phyloP scores from a whole-genome alignment of 1,140 invertebrate genomes.

The Lerema accius region DNA sequence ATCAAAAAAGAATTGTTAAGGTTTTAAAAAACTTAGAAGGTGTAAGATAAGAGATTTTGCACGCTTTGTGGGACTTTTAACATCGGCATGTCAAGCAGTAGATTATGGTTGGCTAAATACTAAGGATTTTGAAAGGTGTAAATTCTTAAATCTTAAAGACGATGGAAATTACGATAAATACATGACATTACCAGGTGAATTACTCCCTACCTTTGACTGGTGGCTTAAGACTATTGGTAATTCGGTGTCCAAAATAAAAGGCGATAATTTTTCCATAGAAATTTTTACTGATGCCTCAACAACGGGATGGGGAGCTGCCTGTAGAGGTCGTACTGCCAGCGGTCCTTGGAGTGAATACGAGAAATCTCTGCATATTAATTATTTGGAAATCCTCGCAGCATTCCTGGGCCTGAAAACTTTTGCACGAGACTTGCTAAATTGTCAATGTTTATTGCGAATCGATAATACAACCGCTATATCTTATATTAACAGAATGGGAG shows the following conservation, averaged over 20 bases:
- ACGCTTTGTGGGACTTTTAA: background rate
- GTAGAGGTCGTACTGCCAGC: background rate
- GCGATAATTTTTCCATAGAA: background rate
- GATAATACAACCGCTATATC: slow-evolving; percentile 11
- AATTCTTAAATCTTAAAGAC: background rate
- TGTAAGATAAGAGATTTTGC: background rate
- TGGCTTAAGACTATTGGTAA: background rate
- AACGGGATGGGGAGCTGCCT: no score
- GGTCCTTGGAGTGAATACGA: slow-evolving; percentile 1
- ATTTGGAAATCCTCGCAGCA: slow-evolving; percentile 6
- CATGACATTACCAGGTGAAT: background rate
- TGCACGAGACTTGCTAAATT: background rate
- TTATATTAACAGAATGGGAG: no score
- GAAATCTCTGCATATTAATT: background rate
- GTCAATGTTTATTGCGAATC: background rate
- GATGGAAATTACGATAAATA: background rate
- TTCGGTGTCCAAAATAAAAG: background rate
- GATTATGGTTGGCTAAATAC: background rate
- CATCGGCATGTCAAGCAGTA: background rate
- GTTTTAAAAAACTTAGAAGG: background rate
- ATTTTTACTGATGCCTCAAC: background rate
- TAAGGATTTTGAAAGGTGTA: background rate
- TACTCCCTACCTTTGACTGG: background rate
- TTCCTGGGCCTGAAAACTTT: slow-evolving; percentile 7
- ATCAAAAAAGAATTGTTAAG: background rate